Base-by-base conservation (phyloP, 92 coral and sea anemone genomes). In the Siderastrea radians region DNA sequence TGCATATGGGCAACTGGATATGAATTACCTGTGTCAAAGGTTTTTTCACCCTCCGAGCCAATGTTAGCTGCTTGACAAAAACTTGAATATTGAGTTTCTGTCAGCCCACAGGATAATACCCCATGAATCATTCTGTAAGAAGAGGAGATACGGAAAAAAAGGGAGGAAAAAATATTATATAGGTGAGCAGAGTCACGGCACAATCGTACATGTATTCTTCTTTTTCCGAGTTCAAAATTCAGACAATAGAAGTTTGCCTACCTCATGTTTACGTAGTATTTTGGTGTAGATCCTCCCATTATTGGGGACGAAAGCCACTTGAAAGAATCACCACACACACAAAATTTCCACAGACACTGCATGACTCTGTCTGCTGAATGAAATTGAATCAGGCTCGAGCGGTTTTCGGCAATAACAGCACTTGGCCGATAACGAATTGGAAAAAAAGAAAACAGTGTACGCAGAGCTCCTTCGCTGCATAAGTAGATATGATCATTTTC, bases 11-110 rank as follows among this genome's bases (percentile, higher is more conserved):
- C 38, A 26, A 26, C 38, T 26, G 38, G 38, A 75, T 19, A 1
- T 4, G 80, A 48, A 10, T 19, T 13, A 83, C 87, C 87, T 71
- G 80, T 83, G 68, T 83, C 87, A 72, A 83, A 72, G 1, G 48
- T 49, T 47, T 72, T 72, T 15, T 83, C 71, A 46, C 80, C 79
- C 66, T 70, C 87, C 26, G 79, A 70, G 47, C 87, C 72, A 58
- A 73, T 83, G 6, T 74, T 74, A 5, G 77, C 78, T n/a, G 87
- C 79, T 17, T 83, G 61, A 55, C 80, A 83, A 26, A 63, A 49
- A 72, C 87, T 83, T 4, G 50, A 15, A 48, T 83, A 72, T 8
- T 83, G 80, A 5, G 87, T 83, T 43, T 83, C 87, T 55, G 87
- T 83, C 50, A 83, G 49, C 17, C 87, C 85, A 47, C 72, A 81